phyloP scores from a whole-genome alignment of 2,888 invertebrate species.

The Euclidia mi region DNA sequence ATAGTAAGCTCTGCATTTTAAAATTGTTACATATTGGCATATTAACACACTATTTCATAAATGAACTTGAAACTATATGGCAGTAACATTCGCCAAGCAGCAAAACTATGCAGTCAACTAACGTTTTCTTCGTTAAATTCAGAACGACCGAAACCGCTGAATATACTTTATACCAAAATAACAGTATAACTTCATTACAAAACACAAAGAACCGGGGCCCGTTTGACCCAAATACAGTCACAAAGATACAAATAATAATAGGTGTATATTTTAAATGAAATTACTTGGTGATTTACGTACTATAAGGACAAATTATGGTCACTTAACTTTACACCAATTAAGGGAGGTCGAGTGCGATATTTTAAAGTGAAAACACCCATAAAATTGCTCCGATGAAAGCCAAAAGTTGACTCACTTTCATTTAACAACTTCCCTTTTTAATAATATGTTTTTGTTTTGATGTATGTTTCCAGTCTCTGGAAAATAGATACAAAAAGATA shows the following conservation, averaged over 20 bases:
- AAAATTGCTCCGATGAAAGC: slow-evolving; percentile 18
- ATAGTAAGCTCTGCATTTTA: no score
- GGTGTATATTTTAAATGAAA: slow-evolving; percentile 29
- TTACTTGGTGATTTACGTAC: slow-evolving; percentile 28
- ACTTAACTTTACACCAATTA: slow-evolving; percentile 35
- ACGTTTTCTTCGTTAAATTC: no score
- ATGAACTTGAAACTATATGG: no score
- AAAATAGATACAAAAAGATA: no score
- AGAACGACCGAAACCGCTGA: no score
- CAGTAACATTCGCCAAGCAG: no score
- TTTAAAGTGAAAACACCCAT: slow-evolving; percentile 23
- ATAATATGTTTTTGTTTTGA: no score
- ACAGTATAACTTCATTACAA: background rate
- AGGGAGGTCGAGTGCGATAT: slow-evolving; percentile 27
- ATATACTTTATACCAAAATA: background rate
- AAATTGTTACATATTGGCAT: no score
- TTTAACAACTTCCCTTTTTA: background rate
- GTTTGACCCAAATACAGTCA: slow-evolving; percentile 6
- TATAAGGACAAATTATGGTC: slow-evolving; percentile 35
- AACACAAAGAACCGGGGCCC: background rate
- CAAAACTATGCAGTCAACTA: no score
- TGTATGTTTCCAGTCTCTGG: no score
- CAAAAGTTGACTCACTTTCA: slow-evolving; percentile 5
- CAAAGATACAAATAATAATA: slow-evolving; percentile 14
- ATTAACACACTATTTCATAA: no score